phyloP scores from a whole-genome alignment of 2,797 vertebrate genomes.

The Neosilurus hyrtlii region DNA sequence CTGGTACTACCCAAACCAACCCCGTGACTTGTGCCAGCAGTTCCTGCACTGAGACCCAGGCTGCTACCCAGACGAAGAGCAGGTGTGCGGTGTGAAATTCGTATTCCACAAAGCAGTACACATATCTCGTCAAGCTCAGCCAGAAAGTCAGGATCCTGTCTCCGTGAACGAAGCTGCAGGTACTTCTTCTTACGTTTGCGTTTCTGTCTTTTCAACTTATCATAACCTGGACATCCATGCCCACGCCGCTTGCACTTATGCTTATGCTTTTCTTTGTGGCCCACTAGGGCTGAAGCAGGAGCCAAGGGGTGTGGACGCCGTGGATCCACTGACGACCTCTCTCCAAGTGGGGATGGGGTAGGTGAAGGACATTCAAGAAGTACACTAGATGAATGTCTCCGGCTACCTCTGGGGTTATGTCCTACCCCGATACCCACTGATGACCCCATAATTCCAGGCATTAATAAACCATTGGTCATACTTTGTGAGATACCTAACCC shows the following conservation, averaged over 20 bases:
- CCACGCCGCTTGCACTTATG: slow-evolving; percentile 95
- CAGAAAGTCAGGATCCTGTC: slow-evolving; percentile 93
- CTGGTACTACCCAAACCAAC: slow-evolving; percentile 64
- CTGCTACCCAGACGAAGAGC: slow-evolving; percentile 72
- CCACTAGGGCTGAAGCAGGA: slow-evolving; percentile 68
- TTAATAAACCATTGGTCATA: slow-evolving; percentile 72
- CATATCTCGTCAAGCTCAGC: slow-evolving; percentile 92
- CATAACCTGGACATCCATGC: slow-evolving; percentile 90
- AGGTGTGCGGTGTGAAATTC: slow-evolving; percentile 88
- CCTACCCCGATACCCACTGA: slow-evolving; percentile 73
- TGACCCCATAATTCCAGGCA: slow-evolving; percentile 74
- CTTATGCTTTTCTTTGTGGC: slow-evolving; percentile 96
- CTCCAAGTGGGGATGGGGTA: slow-evolving; percentile 74
- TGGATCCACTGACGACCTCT: slow-evolving; percentile 72
- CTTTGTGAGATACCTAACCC: slow-evolving; percentile 69
- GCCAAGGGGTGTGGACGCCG: slow-evolving; percentile 71
- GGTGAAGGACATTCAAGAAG: slow-evolving; percentile 83
- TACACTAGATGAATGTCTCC: slow-evolving; percentile 81
- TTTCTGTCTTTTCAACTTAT: slow-evolving; percentile 96
- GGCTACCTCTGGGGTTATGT: slow-evolving; percentile 79
- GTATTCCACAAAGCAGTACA: slow-evolving; percentile 85
- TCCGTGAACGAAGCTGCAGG: slow-evolving; percentile 82
- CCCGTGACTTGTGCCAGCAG: slow-evolving; percentile 63
- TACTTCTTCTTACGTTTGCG: slow-evolving; percentile 98
- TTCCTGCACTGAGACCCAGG: slow-evolving; percentile 61